A percentile compares a stretch with the other conserved stretches of the same genome.
These are phyloP conservation scores for Urechis unicinctus DNA, from an alignment of 2,888 invertebrate genomes.

Conservation along the genomic window DNA sequence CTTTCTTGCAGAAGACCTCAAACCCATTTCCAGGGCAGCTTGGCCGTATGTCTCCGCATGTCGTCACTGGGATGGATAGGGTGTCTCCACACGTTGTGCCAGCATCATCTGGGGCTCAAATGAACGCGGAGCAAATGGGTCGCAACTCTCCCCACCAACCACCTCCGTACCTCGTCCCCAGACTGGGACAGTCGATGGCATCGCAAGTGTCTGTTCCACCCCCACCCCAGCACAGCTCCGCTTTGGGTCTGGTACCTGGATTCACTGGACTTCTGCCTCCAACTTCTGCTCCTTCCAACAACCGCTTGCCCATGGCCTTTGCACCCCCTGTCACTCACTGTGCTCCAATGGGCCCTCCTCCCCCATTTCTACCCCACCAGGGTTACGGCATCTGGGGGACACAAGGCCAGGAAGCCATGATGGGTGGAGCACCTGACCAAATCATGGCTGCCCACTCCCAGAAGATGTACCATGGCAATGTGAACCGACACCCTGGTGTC, in stretches of 20 bases:
- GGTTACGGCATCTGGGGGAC: too few species aligned
- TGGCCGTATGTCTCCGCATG: neutral
- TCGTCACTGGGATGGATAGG: neutral
- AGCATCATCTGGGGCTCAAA: neutral
- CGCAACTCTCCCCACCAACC: neutral
- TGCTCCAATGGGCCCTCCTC: too few species aligned
- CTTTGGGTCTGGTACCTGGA: too few species aligned
- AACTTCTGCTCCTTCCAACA: neutral
- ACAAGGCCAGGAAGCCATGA: too few species aligned
- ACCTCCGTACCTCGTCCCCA: neutral
- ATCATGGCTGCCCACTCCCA: too few species aligned
- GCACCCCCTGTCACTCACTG: constrained; percentile 2
- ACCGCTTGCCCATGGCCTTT: neutral
- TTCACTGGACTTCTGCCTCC: too few species aligned
- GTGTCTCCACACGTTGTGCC: constrained; percentile 4
- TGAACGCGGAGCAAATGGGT: neutral
- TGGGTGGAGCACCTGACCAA: too few species aligned
- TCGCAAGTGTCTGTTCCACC: neutral
- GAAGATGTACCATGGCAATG: too few species aligned
- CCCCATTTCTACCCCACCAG: constrained; percentile 2
- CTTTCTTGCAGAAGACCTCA: neutral
- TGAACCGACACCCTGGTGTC: too few species aligned
- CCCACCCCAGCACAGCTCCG: too few species aligned
- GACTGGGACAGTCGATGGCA: neutral
- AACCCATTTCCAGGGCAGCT: neutral